phyloP scores from a whole-genome alignment of 2,113 vertebrate genomes.

The Morone chrysops region DNA sequence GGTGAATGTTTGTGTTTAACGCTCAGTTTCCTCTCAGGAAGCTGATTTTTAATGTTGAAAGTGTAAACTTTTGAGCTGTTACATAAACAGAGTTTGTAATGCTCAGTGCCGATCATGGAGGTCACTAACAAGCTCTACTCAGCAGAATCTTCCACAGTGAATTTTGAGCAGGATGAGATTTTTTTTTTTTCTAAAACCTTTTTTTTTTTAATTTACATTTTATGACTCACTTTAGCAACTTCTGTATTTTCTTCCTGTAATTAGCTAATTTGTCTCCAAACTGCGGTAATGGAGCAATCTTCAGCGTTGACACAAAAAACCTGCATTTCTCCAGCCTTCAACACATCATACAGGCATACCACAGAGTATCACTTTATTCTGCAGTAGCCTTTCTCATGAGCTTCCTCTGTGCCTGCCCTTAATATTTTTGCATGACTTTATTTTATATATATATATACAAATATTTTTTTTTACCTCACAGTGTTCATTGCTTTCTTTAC shows the following conservation, averaged over 20 bases:
- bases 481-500: not conserved
- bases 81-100: conserved; percentile 38
- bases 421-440: not conserved
- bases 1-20: conserved; percentile 51
- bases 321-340: not conserved
- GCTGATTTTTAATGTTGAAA: conserved; percentile 48
- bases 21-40: conserved; percentile 36
- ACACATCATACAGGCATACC: not conserved
- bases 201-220: conserved; percentile 15
- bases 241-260: not conserved
- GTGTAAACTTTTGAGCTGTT: conserved; percentile 41
- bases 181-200: not conserved
- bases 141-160: not conserved
- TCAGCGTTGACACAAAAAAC: not conserved
- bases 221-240: not conserved
- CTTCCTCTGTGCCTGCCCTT: not conserved
- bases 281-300: not conserved
- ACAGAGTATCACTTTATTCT: not conserved
- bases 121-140: conserved; percentile 16
- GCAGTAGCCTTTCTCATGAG: not conserved
- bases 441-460: not conserved
- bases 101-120: not conserved
- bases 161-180: not conserved
- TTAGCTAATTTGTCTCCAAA: conserved; percentile 19
- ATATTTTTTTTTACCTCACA: not conserved